Base-by-base conservation (phyloP, 2,113 vertebrate species). In the Uria aalge region DNA sequence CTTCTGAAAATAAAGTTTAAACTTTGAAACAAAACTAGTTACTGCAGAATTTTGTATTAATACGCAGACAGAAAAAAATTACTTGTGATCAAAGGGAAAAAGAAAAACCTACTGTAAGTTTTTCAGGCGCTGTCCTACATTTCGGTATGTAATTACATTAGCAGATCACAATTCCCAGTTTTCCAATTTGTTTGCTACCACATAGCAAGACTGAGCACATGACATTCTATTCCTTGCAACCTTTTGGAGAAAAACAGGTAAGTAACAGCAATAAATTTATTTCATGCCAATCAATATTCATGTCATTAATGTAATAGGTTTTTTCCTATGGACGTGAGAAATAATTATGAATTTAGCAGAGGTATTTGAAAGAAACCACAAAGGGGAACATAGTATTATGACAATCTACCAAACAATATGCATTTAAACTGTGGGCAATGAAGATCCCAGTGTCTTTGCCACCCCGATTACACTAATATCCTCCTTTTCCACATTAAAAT, bases 61-160 rank as follows among this genome's bases (percentile, higher is more conserved):
- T 8, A 27, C 20, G 48, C 32, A 32, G 34, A 27, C 2, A 83
- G 38, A 52, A 38, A 50, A 50, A 55, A 77, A 14, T 5, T 26
- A 53, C 64, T 63, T 69, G 41, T 27, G 68, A 95, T 92, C 78
- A 94, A 90, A 80, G 55, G 36, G 32, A 82, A 57, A 74, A 59
- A 41, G 53, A 52, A 85, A 96, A 74, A 32, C 20, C 18, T 29
- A 34, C 8, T 7, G 4, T 7, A 73, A 80, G 50, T 89, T 89
- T 86, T 80, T 91, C 69, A 85, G 59, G 53, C 64, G 43, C 91
- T 93, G 92, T 24, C 84, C 89, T 92, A 91, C 82, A 87, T 95
- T 92, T 75, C 5, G 3, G 40, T 47, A 21, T 36, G 53, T 68
- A 94, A 95, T 75, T 90, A 90, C 53, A 92, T 81, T 89, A 89